Percentiles rank a stretch among this genome's conserved stretches.
Conservation (phyloP, 2,797 vertebrate species). For the Acanthurus leucopareius region DNA sequence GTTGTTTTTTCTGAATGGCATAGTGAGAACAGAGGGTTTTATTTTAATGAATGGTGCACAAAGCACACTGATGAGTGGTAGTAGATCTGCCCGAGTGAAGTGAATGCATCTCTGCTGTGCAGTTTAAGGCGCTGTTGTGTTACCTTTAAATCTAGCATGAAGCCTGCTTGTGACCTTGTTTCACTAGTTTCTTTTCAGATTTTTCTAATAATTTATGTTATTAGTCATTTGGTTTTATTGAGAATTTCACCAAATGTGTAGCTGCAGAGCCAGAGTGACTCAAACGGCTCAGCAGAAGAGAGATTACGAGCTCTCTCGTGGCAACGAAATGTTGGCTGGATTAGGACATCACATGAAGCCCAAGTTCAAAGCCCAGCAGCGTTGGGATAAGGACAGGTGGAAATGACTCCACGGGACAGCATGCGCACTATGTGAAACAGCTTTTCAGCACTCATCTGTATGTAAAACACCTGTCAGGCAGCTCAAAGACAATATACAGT, state of each 20-base stretch:
- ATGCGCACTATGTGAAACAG: background rate
- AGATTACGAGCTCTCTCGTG: slow-evolving; percentile 55
- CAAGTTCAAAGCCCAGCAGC: slow-evolving; percentile 53
- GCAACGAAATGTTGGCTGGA: slow-evolving; percentile 71
- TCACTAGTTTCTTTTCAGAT: background rate
- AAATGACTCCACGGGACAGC: slow-evolving; percentile 35
- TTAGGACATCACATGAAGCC: slow-evolving; percentile 72
- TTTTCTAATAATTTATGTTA: background rate
- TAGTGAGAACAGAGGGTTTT: slow-evolving; percentile 28
- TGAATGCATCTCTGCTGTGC: background rate
- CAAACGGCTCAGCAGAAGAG: slow-evolving; percentile 32
- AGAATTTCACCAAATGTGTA: background rate
- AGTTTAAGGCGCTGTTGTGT: background rate
- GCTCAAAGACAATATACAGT: background rate
- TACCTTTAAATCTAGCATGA: background rate
- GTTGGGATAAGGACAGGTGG: slow-evolving; percentile 54
- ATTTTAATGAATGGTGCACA: slow-evolving; percentile 29
- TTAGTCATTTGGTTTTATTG: background rate
- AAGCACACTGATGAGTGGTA: slow-evolving; percentile 17
- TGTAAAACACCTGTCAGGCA: slow-evolving; percentile 1
- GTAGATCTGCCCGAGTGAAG: background rate
- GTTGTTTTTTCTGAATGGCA: slow-evolving; percentile 57
- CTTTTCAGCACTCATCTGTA: background rate
- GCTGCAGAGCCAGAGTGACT: slow-evolving; percentile 47
- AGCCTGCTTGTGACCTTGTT: background rate